Evolutionary conservation across 2,888 invertebrate species (phyloP), one percentile per base, ranked within the genome.

Genomic region (Acleris emargana): DNA sequence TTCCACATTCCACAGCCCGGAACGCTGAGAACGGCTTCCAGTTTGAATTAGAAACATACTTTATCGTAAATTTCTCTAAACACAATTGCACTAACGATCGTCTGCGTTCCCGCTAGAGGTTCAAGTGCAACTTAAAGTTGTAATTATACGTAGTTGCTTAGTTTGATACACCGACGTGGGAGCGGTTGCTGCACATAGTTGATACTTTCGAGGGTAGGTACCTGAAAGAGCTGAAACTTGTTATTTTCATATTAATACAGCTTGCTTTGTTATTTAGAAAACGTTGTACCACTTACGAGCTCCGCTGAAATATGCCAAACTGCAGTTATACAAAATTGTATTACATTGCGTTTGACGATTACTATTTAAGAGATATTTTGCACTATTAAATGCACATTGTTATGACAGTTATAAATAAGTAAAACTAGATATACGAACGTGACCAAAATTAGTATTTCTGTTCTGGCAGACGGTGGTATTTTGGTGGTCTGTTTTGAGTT

Each of bases 21-120:
- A 80, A 84, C 78, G 72, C 77, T 77, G 73, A 72, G 72, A 73
- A 79, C 54, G 53, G 18, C 73, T 70, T 76, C 72, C 75, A 72
- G 75, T 75, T 80, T 77, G 78, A 85, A 86, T 85, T 84, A 84
- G 83, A 83, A 66, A 81, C 79, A 81, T 84, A 84, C 80, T 87
- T 85, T 84, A 81, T 80, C 74, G 79, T 78, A 77, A 81, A 83
- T 80, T 83, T 80, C 77, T 68, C 76, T 76, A 78, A 82, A 80
- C 82, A 84, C 80, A 79, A 78, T 76, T 78, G 70, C 75, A 71
- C 69, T 71, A 71, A 71, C 72, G 71, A 68, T 71, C 69, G 68
- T 67, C 66, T 69, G 67, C 67, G 68, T 69, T 70, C 61, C 66
- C 52, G 47, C 17, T 38, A 22, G 45, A 66, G 54, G 59, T 51